phyloP scores from a whole-genome alignment of 2,888 invertebrate genomes.

The Xestia ashworthii region DNA sequence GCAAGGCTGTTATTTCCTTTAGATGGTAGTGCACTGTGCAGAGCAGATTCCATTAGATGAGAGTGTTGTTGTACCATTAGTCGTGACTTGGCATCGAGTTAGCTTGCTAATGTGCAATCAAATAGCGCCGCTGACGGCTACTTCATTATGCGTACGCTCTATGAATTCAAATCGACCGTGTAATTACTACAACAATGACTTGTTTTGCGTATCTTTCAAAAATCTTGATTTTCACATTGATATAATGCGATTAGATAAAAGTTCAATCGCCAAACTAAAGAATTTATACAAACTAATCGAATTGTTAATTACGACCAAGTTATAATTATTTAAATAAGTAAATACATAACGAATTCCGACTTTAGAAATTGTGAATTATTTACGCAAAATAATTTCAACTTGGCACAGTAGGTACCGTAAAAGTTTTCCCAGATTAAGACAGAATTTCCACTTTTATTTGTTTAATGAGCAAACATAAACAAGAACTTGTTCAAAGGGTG shows the following conservation, averaged over 20 bases:
- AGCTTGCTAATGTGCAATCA: conserved; percentile 86
- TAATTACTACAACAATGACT: conserved; percentile 78
- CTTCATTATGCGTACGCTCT: conserved; percentile 86
- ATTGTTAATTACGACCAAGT: conserved; percentile 60
- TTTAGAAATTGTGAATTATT: conserved; percentile 69
- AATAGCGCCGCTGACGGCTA: conserved; percentile 81
- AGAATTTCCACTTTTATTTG: conserved; percentile 87
- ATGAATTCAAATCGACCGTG: conserved; percentile 84
- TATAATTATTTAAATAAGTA: conserved; percentile 62
- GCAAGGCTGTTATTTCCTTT: conserved; percentile 53
- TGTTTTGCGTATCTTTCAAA: conserved; percentile 60
- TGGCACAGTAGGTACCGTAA: conserved; percentile 72
- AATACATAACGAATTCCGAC: conserved; percentile 65
- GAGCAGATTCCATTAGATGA: conserved; percentile 70
- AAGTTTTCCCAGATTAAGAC: conserved; percentile 83
- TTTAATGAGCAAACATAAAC: conserved; percentile 89
- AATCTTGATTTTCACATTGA: conserved; percentile 34
- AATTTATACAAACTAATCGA: conserved; percentile 17
- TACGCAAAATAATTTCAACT: conserved; percentile 71
- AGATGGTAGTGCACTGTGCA: conserved; percentile 61
- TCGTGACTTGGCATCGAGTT: conserved; percentile 88
- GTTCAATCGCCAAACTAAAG: neutral
- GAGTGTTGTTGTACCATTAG: conserved; percentile 81
- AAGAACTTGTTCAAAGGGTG: conserved; percentile 89
- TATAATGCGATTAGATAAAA: neutral